These are phyloP conservation scores for Tachysurus fulvidraco DNA, from an alignment of 2,113 vertebrate species.

Conservation along the genomic window DNA sequence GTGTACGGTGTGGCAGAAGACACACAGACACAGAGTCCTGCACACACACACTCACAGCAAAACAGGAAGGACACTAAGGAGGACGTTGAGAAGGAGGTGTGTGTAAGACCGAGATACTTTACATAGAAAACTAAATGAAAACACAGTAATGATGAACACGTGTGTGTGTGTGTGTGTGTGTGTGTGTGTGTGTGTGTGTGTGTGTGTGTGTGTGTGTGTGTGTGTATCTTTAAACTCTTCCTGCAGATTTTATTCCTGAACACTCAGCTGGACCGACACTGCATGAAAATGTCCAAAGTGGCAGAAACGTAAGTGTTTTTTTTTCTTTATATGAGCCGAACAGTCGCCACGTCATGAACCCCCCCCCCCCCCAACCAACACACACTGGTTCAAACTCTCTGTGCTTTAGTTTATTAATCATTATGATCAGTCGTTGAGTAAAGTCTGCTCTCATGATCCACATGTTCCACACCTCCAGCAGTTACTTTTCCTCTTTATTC, in stretches of 20 bases:
- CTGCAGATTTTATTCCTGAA: slow-evolving; percentile 92
- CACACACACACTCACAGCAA: slow-evolving; percentile 81
- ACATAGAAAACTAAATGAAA: too few relatives aligned
- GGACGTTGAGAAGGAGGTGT: slow-evolving; percentile 89
- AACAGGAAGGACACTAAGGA: slow-evolving; percentile 91
- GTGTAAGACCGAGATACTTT: background rate
- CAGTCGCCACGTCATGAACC: too few relatives aligned
- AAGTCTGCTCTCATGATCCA: background rate
- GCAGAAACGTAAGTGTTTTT: slow-evolving; percentile 86
- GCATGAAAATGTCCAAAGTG: slow-evolving; percentile 99
- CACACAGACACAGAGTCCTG: slow-evolving; percentile 87
- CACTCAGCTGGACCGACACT: slow-evolving; percentile 91
- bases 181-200: too few relatives aligned
- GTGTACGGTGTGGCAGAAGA: slow-evolving; percentile 93
- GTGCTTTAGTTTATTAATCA: background rate
- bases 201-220: too few relatives aligned
- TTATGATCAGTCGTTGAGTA: background rate
- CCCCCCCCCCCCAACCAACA: too few relatives aligned
- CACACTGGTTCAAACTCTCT: background rate
- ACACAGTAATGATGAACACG: background rate
- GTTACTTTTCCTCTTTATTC: background rate
- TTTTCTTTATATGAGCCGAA: background rate
- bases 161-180: too few relatives aligned
- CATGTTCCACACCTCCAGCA: background rate
- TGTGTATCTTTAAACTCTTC: slow-evolving; percentile 20